Base-by-base conservation (phyloP, 1,140 invertebrate species). In the Ostrea edulis region DNA sequence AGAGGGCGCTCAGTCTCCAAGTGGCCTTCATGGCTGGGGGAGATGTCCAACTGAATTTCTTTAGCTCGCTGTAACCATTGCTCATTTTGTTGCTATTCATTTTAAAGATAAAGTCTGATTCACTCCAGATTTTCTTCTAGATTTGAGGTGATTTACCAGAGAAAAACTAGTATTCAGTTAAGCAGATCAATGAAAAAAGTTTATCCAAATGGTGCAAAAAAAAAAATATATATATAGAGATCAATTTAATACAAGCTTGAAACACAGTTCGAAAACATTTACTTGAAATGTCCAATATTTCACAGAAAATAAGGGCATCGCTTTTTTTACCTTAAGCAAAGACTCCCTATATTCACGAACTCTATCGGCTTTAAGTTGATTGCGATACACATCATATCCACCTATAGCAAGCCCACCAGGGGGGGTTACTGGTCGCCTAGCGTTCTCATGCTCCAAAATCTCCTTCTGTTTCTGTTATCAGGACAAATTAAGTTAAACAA, bases 81-180 rank as follows among this genome's bases (percentile, higher is more conserved):
- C 55, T 88, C 84, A 65, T 88, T 81, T 86, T 71, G 55, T 88
- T 88, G 87, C 87, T 88, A 82, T 20, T 85, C 65, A 55, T 29
- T 55, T 58, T 29, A 85, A 62, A 55, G 58, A 52, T 52, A 62
- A 85, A 35, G 29, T 44, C 25, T 58, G 35, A 58, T 54, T 83
- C 83, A 85, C 29, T 85, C 17, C 17, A 11, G 22, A 62, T 77
- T 25, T 29, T 29, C 25, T 77, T 29, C 14, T 35, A 35, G 2
- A 71, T 4, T 29, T 14, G 29, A 25, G 35, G 22, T 77, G 29
- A 77, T 25, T 35, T 4, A 35, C 25, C 22, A 77, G 68, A 25
- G 29, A 35, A 77, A 77, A 62, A 77, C 68, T 77, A 77, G 68
- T 77, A 77, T 77, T n/a, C 22, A 29, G 12, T 77, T 77, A 77